Evolutionary conservation across 2,888 invertebrate genomes (phyloP).

Genomic region (Agrochola lota): DNA sequence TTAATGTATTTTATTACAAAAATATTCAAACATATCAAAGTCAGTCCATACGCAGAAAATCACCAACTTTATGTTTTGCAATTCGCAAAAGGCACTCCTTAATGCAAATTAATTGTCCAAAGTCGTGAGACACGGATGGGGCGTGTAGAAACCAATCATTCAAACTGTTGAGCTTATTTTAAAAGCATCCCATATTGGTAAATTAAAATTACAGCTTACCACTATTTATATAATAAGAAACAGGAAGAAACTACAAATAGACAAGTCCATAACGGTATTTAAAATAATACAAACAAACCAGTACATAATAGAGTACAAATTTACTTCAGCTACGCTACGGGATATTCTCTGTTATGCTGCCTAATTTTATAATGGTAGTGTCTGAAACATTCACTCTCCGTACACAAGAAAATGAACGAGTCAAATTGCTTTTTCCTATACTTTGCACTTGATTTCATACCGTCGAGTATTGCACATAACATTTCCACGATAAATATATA

Average conservation of each 20-base stretch:
- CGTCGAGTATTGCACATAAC: constrained; percentile 83
- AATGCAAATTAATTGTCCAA: constrained; percentile 75
- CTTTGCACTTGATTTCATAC: constrained; percentile 76
- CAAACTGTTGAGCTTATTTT: constrained; percentile 72
- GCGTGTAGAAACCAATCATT: constrained; percentile 63
- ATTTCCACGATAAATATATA: constrained; percentile 80
- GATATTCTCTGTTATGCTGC: constrained; percentile 73
- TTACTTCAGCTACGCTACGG: constrained; percentile 70
- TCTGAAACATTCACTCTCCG: constrained; percentile 73
- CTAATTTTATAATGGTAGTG: constrained; percentile 68
- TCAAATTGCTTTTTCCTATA: constrained; percentile 69
- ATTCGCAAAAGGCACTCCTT: constrained; percentile 86
- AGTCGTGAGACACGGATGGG: constrained; percentile 58
- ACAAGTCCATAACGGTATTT: constrained; percentile 74
- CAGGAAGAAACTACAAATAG: constrained; percentile 84
- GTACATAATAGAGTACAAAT: constrained; percentile 71
- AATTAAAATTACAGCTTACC: constrained; percentile 74
- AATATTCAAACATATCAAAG: constrained; percentile 83
- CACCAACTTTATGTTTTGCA: constrained; percentile 75
- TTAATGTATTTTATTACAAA: constrained; percentile 78
- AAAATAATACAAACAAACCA: constrained; percentile 74
- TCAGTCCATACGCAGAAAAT: constrained; percentile 82
- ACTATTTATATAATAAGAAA: constrained; percentile 79
- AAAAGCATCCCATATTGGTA: constrained; percentile 69
- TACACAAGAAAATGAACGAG: constrained; percentile 73